Percentiles rank a stretch among this genome's conserved stretches.
phyloP scores from a whole-genome alignment of 2,113 vertebrate genomes.

The Stegostoma tigrinum region DNA sequence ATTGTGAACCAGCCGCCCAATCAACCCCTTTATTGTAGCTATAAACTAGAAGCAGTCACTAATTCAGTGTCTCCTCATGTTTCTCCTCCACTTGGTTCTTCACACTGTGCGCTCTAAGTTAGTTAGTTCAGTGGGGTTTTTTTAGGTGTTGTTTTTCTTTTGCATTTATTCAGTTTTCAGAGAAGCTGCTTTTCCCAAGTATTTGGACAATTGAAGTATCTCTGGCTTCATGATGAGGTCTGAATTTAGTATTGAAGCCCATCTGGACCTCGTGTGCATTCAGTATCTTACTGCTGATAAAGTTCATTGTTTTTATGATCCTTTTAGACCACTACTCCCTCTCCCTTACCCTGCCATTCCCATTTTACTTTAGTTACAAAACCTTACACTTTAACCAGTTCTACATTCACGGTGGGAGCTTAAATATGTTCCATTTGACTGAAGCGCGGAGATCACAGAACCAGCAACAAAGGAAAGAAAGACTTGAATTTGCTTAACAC shows the following conservation, averaged over 20 bases:
- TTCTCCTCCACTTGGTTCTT: not conserved
- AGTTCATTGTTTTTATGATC: no score
- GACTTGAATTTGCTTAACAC: not conserved
- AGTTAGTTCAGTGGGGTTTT: not conserved
- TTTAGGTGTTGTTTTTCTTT: not conserved
- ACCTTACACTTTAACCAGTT: not conserved
- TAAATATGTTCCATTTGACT: not conserved
- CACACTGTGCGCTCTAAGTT: not conserved
- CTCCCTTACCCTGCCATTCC: not conserved
- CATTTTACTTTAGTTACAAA: not conserved
- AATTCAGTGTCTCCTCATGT: not conserved
- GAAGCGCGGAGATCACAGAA: not conserved
- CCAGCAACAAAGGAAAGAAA: not conserved
- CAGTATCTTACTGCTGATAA: not conserved
- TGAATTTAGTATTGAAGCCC: not conserved
- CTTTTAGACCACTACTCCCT: not conserved
- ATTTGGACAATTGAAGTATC: not conserved
- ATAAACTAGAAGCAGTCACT: not conserved
- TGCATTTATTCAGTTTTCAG: not conserved
- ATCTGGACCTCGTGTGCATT: not conserved
- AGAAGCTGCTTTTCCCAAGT: not conserved
- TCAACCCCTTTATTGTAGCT: not conserved
- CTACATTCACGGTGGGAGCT: not conserved
- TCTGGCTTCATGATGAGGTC: not conserved
- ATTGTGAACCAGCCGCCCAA: not conserved